Conservation (phyloP, 2,888 invertebrate species). For the Tipula vernalis region DNA sequence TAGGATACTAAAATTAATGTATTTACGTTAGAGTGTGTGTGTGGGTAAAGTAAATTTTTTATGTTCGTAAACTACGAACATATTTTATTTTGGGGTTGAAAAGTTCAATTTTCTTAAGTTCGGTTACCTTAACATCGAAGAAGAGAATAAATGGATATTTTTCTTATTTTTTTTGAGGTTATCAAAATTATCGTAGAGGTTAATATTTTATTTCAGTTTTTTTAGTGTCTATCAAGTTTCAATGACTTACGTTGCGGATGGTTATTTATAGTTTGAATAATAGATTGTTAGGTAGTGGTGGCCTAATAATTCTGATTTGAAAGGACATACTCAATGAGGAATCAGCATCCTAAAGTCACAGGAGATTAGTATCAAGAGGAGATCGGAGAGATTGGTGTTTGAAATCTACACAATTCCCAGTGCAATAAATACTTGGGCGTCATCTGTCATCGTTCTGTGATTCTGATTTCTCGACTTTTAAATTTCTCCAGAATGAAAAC, state of each 20-base stretch:
- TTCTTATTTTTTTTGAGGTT: not conserved
- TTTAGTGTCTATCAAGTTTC: not conserved
- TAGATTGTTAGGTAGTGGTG: not conserved
- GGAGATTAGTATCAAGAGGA: no score
- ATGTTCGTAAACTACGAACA: not conserved
- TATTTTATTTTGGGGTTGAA: not conserved
- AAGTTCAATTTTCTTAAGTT: not conserved
- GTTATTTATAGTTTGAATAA: not conserved
- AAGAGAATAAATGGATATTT: not conserved
- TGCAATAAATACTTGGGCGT: no score
- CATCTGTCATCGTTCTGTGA: no score
- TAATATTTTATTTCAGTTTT: not conserved
- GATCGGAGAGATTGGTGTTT: no score
- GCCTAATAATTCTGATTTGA: not conserved
- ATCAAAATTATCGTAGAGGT: not conserved
- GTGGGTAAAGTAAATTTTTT: not conserved
- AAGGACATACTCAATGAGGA: not conserved
- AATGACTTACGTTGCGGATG: not conserved
- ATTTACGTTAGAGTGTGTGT: not conserved
- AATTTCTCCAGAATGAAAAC: no score
- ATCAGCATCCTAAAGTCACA: no score
- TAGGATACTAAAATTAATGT: not conserved
- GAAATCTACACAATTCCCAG: no score
- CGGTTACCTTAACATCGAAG: not conserved
- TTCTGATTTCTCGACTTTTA: no score